phyloP scores from a whole-genome alignment of 2,113 vertebrate genomes.

The Narcine bancroftii region DNA sequence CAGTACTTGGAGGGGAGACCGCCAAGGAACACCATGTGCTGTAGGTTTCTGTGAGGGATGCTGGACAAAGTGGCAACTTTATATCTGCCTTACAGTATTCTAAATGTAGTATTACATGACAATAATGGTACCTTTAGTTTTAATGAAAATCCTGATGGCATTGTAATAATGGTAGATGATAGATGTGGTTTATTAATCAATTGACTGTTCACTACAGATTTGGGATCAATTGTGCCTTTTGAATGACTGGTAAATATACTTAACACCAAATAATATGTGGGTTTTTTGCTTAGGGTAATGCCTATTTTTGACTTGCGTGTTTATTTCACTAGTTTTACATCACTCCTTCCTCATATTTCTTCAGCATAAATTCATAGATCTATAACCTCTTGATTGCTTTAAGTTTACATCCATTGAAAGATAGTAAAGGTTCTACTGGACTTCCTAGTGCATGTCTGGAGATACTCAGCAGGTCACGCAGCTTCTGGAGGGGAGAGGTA shows the following conservation, averaged over 20 bases:
- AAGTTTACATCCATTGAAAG: neutral
- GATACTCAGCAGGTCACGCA: too few species aligned
- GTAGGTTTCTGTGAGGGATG: too few species aligned
- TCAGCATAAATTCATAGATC: neutral
- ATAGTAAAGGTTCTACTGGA: too few species aligned
- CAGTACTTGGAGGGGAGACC: too few species aligned
- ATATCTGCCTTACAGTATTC: too few species aligned
- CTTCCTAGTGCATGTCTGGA: too few species aligned
- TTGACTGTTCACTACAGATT: slow-evolving; percentile 54
- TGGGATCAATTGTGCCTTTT: slow-evolving; percentile 65
- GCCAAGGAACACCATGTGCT: too few species aligned
- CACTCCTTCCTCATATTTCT: neutral
- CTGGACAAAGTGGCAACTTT: too few species aligned
- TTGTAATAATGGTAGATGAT: slow-evolving; percentile 41
- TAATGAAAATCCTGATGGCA: slow-evolving; percentile 20
- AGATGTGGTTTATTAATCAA: slow-evolving; percentile 59
- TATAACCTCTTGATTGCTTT: neutral
- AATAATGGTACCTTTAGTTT: too few species aligned
- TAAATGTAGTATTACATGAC: too few species aligned
- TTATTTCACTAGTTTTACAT: neutral
- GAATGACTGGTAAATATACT: slow-evolving; percentile 43
- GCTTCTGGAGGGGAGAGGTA: too few species aligned
- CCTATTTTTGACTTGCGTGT: neutral
- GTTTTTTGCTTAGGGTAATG: neutral
- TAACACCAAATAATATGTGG: neutral